These are phyloP conservation scores for Merops nubicus DNA, from an alignment of 2,113 vertebrate genomes.

Conservation along the genomic window DNA sequence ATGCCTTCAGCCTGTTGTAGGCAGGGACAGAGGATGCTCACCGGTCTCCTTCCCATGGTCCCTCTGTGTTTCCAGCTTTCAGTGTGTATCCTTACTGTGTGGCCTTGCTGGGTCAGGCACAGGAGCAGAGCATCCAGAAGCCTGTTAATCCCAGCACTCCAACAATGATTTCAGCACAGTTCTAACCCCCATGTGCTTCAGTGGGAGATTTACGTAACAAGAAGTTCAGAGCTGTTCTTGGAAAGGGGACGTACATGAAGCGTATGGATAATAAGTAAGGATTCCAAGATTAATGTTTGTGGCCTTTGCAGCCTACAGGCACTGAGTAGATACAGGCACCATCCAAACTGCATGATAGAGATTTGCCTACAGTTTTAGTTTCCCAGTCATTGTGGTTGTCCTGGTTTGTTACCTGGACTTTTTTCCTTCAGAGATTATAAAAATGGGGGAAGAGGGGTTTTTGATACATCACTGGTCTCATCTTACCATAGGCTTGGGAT, in stretches of 20 bases:
- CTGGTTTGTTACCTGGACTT: not conserved
- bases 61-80: fast-evolving
- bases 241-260: not conserved
- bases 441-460: not conserved
- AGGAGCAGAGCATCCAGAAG: not conserved
- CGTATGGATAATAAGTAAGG: not conserved
- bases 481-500: not conserved
- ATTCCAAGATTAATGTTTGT: not conserved
- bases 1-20: not conserved
- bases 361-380: not conserved
- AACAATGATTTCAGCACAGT: not conserved
- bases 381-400: not conserved
- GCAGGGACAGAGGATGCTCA: not conserved
- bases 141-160: not conserved
- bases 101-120: not conserved
- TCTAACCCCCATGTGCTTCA: not conserved
- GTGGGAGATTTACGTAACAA: not conserved
- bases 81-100: fast-evolving
- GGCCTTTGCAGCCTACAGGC: not conserved
- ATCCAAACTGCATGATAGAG: not conserved
- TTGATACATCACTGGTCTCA: not conserved
- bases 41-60: not conserved
- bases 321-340: not conserved
- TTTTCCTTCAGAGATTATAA: not conserved
- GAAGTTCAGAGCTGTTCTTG: not conserved